These are phyloP conservation scores for Dryoscopus gambensis DNA, from an alignment of 2,113 vertebrate genomes.

Conservation along the genomic window DNA sequence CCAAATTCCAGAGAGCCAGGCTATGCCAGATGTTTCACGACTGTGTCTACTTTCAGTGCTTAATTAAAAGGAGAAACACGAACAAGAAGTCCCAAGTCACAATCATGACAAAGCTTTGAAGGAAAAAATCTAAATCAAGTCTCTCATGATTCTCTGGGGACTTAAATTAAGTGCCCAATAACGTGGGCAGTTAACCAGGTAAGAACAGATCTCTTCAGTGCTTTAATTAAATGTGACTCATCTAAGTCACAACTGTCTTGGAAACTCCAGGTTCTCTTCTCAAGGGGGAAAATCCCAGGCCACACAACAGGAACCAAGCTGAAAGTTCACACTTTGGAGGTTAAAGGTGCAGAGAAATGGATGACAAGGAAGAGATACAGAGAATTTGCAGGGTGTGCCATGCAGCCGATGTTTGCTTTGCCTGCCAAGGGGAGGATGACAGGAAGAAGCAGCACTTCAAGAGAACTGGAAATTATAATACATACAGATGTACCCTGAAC, in stretches of 20 bases:
- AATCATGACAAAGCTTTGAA: background rate
- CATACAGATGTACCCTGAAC: background rate
- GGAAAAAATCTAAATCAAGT: slow-evolving; percentile 4
- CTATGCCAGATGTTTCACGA: background rate
- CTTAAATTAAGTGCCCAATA: slow-evolving; percentile 14
- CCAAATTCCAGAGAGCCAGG: background rate
- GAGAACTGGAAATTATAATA: fast-evolving
- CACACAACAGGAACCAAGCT: background rate
- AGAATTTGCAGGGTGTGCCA: background rate
- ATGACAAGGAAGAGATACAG: background rate
- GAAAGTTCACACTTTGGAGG: background rate
- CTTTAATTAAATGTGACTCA: slow-evolving; percentile 34
- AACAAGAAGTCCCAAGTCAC: background rate
- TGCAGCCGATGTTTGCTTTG: background rate
- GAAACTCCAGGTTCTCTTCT: background rate
- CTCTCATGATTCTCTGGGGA: background rate
- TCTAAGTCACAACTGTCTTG: background rate
- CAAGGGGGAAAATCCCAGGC: background rate
- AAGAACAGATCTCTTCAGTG: slow-evolving; percentile 17
- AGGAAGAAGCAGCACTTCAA: background rate
- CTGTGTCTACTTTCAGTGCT: background rate
- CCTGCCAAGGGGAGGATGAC: background rate
- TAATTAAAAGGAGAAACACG: slow-evolving; percentile 18
- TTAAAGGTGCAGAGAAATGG: background rate
- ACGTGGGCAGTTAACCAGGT: slow-evolving; percentile 12